Percentiles rank a stretch among this genome's conserved stretches.
Evolutionary conservation across 2,113 vertebrate species (phyloP).

Genomic region (Halcyon senegalensis): DNA sequence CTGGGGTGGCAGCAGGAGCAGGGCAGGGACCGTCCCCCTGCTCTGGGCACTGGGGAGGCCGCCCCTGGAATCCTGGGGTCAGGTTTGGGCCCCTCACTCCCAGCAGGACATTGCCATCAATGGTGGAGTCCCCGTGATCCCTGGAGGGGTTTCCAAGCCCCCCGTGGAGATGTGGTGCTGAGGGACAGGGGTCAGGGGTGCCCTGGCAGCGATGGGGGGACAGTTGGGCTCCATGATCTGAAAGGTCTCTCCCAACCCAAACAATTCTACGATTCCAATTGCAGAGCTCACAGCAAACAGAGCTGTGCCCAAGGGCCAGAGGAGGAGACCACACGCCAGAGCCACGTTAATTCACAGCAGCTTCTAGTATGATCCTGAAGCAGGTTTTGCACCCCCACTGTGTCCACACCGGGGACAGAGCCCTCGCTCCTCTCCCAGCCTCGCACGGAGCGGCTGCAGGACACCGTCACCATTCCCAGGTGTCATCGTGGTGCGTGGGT

Average conservation of each 20-base stretch:
- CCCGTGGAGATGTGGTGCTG: too few species aligned
- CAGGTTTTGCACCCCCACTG: neutral
- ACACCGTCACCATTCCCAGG: neutral
- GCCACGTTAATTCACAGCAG: rapidly evolving
- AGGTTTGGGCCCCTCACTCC: too few species aligned
- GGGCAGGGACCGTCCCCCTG: neutral
- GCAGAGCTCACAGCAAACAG: neutral
- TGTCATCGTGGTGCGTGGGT: rapidly evolving
- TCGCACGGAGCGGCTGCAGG: neutral
- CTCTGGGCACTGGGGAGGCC: too few species aligned
- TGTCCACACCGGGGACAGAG: neutral
- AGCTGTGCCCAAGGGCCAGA: neutral
- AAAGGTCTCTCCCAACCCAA: too few species aligned
- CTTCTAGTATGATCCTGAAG: neutral
- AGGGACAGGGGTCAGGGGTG: too few species aligned
- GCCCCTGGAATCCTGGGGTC: too few species aligned
- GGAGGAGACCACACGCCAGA: neutral
- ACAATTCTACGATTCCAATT: too few species aligned
- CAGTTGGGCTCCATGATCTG: too few species aligned
- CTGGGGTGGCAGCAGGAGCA: neutral
- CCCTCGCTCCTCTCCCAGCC: neutral
- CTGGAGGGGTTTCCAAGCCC: too few species aligned
- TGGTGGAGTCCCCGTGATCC: too few species aligned
- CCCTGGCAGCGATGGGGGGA: too few species aligned
- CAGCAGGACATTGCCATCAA: too few species aligned